Percentiles rank a stretch among this genome's conserved stretches.
These are phyloP conservation scores for Canis aureus DNA, from an alignment of 2,113 vertebrate genomes.

Conservation along the genomic window DNA sequence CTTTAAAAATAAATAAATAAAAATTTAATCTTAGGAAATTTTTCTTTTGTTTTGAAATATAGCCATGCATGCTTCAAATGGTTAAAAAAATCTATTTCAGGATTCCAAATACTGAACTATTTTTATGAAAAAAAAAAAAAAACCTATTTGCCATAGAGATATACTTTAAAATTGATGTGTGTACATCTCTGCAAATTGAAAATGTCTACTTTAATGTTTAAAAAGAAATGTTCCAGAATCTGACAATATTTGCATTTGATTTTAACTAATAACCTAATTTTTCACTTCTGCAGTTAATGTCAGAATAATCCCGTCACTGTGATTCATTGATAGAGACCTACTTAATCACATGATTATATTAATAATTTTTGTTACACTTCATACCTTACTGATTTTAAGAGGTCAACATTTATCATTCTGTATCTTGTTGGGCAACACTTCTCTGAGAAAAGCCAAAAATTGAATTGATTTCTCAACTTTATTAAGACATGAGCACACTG, in stretches of 20 bases:
- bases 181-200: constrained; percentile 52
- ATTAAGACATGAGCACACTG: constrained; percentile 69
- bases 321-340: constrained; percentile 82
- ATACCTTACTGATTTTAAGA: constrained; percentile 86
- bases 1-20: background rate
- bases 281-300: constrained; percentile 82
- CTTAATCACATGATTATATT: constrained; percentile 82
- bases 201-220: constrained; percentile 73
- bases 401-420: constrained; percentile 86
- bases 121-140: background rate
- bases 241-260: constrained; percentile 85
- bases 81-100: constrained; percentile 25
- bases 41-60: background rate
- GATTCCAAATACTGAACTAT: background rate
- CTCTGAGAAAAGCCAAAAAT: constrained; percentile 71
- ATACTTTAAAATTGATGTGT: constrained; percentile 29
- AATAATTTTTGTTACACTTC: constrained; percentile 81
- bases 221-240: constrained; percentile 81
- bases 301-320: constrained; percentile 78
- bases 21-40: background rate
- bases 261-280: constrained; percentile 87
- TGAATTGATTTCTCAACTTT: constrained; percentile 82
- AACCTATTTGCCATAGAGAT: background rate
- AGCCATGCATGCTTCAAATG: background rate
- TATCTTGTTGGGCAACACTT: constrained; percentile 79